Base-by-base conservation (phyloP, 2,113 vertebrate species). In the Athene noctua region DNA sequence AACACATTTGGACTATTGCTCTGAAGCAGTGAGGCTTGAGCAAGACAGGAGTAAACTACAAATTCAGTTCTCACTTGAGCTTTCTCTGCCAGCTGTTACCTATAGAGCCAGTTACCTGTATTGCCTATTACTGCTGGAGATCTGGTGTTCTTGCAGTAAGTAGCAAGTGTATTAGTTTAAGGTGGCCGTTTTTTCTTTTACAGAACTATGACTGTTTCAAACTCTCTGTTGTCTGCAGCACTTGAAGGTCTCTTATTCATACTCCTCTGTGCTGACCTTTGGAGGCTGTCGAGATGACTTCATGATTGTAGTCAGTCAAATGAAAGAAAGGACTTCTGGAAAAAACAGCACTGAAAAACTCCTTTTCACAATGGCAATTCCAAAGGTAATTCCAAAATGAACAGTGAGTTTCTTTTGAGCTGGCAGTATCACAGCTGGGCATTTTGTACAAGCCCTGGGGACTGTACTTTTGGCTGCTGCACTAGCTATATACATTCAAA, bases 281-380 rank as follows among this genome's bases (percentile, higher is more conserved):
- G 99, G 99, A 65, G 99, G 99, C 58, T 99, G 97, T 96, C 97
- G 98, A 73, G 98, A 99, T 21, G 98, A 99, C 86, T 99, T 99
- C 97, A 98, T 99, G 98, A 96, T 99, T 95, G 99, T 99, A 46
- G 98, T 98, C 66, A 98, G 98, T 97, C 98, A 98, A 96, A 98
- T 71, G 89, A 98, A 98, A 96, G 98, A 99, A 75, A 97, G 98
- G 9, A 97, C 95, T 63, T 97, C 97, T 59, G 98, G 98, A 44
- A 99, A 98, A 98, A 98, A 95, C 86, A 97, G 97, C 52, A 98
- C 98, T 94, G 98, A 99, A 96, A 99, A 99, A 94, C 96, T 99
- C 66, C 92, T 99, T 73, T 99, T 99, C 95, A 97, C 97, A 32
- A 98, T 99, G 98, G 96, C 98, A 75, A 97, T 98, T 97, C 98